A percentile compares a stretch with the other conserved stretches of the same genome.
Conservation (phyloP, 2,888 invertebrate genomes). For the Alcis repandata region DNA sequence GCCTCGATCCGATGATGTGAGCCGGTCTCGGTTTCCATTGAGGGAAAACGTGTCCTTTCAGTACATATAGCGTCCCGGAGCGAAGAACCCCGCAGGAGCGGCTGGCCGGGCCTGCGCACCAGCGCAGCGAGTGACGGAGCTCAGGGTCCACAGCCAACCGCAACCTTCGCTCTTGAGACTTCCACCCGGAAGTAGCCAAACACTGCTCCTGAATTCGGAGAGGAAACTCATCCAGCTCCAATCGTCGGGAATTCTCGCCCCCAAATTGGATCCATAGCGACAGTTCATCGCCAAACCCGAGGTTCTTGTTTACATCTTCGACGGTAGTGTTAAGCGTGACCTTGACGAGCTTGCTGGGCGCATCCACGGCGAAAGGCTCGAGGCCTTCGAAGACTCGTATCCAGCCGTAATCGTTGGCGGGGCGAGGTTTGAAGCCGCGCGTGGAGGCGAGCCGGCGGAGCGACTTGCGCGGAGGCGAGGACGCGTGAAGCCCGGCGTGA, state of each 20-base stretch:
- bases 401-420: slow-evolving; percentile 84
- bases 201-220: slow-evolving; percentile 88
- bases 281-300: slow-evolving; percentile 81
- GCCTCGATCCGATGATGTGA: slow-evolving; percentile 87
- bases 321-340: slow-evolving; percentile 86
- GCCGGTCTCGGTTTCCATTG: slow-evolving; percentile 89
- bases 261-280: slow-evolving; percentile 87
- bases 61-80: slow-evolving; percentile 85
- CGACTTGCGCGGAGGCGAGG: slow-evolving; percentile 82
- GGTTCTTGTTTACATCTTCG: slow-evolving; percentile 80
- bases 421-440: slow-evolving; percentile 76
- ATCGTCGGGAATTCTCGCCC: slow-evolving; percentile 83
- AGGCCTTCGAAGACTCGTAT: slow-evolving; percentile 88
- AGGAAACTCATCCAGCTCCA: slow-evolving; percentile 86
- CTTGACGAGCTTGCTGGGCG: slow-evolving; percentile 85
- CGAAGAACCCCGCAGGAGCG: slow-evolving; percentile 75
- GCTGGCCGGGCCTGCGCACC: slow-evolving; percentile 87
- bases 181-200: slow-evolving; percentile 87
- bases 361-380: slow-evolving; percentile 78
- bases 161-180: slow-evolving; percentile 85
- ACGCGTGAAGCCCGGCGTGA: slow-evolving; percentile 77
- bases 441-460: slow-evolving; percentile 83
- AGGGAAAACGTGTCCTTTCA: slow-evolving; percentile 90
- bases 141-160: slow-evolving; percentile 89
- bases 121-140: slow-evolving; percentile 87